Evolutionary conservation across 2,797 vertebrate genomes (phyloP), one percentile per base, ranked within the genome.

Genomic region (Sebastes flavidus): DNA sequence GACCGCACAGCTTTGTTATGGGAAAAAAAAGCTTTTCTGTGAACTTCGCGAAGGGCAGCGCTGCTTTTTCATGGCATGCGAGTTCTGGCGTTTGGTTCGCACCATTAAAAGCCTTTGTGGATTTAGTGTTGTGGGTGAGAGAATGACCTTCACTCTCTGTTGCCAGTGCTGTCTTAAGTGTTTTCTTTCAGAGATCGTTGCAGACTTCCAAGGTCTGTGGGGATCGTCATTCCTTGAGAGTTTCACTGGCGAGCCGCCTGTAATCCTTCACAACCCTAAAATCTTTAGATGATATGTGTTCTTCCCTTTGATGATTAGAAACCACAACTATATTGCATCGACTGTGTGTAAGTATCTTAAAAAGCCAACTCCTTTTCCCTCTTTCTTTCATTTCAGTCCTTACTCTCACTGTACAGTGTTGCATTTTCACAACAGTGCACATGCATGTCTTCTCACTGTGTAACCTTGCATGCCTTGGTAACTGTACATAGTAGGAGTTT

Each of bases 101-200:
- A 82, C 88, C 86, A 81, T 91, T 90, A 92, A 92, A 87, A 91
- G 84, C 80, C 83, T 86, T 88, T 88, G 86, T 93, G 82, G 88
- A 92, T 86, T 89, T 82, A 72, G 81, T 80, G 81, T 83, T 87
- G 87, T 79, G 88, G 81, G 81, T 88, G 87, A 88, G 89, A 90
- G 83, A 72, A 82, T 88, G 88, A 92, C 89, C 89, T 92, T 87
- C 74, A 62, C 85, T 89, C 82, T 77, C 83, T 78, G 76, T 80
- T 87, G 87, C 91, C 81, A 86, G 62, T 67, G 73, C 82, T 78
- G 82, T 80, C 79, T 77, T 68, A 83, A 78, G 75, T 85, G 81
- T 88, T 89, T 88, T 88, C 79, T 88, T 74, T 86, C 84, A 89
- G n/a, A 88, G 73, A 81, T 80, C 36, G 60, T 46, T 81, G 73